Base-by-base conservation (phyloP, 2,888 invertebrate genomes). In the Amphipyra berbera region DNA sequence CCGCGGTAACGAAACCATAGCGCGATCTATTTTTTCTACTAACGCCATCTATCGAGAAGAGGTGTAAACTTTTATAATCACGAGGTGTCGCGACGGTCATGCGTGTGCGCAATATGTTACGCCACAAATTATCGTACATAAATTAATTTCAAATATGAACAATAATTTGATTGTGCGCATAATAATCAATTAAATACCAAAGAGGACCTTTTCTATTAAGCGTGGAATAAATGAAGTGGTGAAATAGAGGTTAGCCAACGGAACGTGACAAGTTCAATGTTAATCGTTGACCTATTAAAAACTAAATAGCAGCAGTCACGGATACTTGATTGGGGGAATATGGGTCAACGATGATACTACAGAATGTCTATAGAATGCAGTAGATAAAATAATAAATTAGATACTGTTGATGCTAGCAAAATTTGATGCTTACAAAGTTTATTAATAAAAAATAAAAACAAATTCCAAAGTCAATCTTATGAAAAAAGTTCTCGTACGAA, bases 241-340 rank as follows among this genome's bases (percentile, higher is more conserved):
- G 47, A 63, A 52, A 59, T 58, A 13, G 49, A 63, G 61, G 60
- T 59, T 68, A 61, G 27, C 49, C 58, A 66, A 67, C 64, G 15
- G 55, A 76, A 74, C 76, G 73, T 75, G 69, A 79, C 81, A 86
- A 86, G 85, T 86, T 87, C 86, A 88, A 84, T 85, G 86, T 69
- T 78, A 84, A 63, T 56, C 60, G 56, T 42, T 70, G 82, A 83
- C 82, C 82, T 71, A 73, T 82, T 74, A 71, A 76, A 77, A 72
- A 78, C 65, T 73, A 62, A 78, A 76, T 73, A 62, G 71, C 50
- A 30, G 35, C 64, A 79, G 82, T 82, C 82, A 85, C 85, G 85
- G 81, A 72, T 58, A 57, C 66, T 53, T 68, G 55, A 59, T 54
- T 42, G 44, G 12, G 15, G 33, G 52, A 65, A 79, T 75, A 79